phyloP scores from a whole-genome alignment of 23 tunicate genomes.

The Corella eumyota region DNA sequence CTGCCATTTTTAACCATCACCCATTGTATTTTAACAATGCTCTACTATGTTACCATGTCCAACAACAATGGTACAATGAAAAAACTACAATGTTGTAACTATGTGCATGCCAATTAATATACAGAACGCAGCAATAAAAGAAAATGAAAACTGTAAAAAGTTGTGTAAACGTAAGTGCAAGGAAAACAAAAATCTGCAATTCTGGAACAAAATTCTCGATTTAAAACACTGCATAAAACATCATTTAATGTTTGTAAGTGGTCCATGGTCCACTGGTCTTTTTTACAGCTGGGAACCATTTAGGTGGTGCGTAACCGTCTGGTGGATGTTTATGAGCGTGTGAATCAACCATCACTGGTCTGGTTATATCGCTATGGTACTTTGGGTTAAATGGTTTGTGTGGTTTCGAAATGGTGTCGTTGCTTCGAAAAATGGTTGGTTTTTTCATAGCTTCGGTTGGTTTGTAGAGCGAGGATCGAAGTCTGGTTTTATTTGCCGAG shows the following conservation, averaged over 20 bases:
- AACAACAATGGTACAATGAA: too few species aligned
- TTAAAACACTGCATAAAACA: too few species aligned
- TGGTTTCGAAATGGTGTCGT: constrained; percentile 4
- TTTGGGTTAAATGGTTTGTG: constrained; percentile 35
- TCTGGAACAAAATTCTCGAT: too few species aligned
- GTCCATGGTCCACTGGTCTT: constrained; percentile 28
- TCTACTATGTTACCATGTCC: too few species aligned
- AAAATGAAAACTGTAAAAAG: too few species aligned
- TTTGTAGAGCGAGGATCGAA: constrained; percentile 50
- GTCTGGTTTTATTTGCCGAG: constrained; percentile 23
- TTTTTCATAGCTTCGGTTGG: constrained; percentile 12
- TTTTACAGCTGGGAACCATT: constrained; percentile 17
- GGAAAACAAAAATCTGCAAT: too few species aligned
- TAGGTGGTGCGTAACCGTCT: constrained; percentile 15
- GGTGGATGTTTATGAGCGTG: constrained; percentile 31
- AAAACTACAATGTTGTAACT: too few species aligned
- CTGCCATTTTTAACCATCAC: too few species aligned
- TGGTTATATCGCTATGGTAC: constrained; percentile 46
- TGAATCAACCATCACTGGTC: constrained; percentile 31
- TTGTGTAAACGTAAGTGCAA: too few species aligned
- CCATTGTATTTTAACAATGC: too few species aligned
- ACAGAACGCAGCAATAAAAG: too few species aligned
- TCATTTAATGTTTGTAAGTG: constrained; percentile 23
- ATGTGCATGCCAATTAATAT: too few species aligned
- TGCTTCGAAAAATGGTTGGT: constrained; percentile 43